Conservation (phyloP, 2,113 vertebrate genomes). For the Ceratotherium simum region DNA sequence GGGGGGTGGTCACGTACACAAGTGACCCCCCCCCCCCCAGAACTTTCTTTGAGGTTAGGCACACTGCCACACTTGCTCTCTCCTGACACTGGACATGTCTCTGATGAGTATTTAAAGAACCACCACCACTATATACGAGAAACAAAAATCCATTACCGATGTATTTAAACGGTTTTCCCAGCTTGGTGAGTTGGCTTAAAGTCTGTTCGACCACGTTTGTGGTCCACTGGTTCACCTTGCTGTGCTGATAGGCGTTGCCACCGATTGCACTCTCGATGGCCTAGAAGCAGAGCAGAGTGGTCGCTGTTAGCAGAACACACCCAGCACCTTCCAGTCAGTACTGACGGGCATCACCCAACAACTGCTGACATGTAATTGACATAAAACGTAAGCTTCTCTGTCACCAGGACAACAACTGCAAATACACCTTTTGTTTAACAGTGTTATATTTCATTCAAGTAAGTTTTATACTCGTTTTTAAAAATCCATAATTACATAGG, state of each 20-base stretch:
- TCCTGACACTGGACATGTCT: background rate
- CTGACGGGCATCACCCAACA: background rate
- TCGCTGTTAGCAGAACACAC: rapidly evolving
- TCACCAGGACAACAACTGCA: background rate
- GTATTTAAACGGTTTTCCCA: constrained; percentile 98
- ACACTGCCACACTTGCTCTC: background rate
- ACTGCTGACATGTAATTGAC: background rate
- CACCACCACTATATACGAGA: background rate
- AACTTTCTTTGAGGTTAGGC: background rate
- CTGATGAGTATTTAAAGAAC: background rate
- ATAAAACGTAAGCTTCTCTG: background rate
- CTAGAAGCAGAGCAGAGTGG: constrained; percentile 77
- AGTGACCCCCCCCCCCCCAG: background rate
- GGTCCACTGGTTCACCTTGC: constrained; percentile 96
- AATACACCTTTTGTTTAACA: background rate
- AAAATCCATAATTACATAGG: background rate
- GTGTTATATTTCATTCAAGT: background rate
- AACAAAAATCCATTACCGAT: constrained; percentile 89
- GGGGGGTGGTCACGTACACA: rapidly evolving
- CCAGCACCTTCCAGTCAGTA: background rate
- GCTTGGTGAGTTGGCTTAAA: constrained; percentile 95
- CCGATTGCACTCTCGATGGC: constrained; percentile 94
- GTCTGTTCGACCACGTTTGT: constrained; percentile 94
- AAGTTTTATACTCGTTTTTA: background rate
- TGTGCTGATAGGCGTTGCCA: constrained; percentile 95